Percentiles rank a stretch among this genome's conserved stretches.
Conservation (phyloP, 2,888 invertebrate genomes). For the Agonopterix alstromeriana region DNA sequence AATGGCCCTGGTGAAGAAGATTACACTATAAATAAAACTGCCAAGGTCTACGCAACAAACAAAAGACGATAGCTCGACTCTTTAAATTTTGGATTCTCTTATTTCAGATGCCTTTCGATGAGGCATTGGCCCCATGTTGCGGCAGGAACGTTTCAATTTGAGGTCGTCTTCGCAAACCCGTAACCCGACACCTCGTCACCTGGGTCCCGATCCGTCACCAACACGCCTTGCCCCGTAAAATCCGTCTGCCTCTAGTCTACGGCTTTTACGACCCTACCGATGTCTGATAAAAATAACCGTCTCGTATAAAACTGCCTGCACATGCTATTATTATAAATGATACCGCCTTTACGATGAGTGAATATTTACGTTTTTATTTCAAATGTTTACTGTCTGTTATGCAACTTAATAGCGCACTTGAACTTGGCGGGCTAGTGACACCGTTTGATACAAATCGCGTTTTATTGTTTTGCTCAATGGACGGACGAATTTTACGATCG, state of each 20-base stretch:
- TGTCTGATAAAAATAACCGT: slow-evolving; percentile 68
- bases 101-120: too few species aligned
- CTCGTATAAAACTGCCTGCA: slow-evolving; percentile 40
- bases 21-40: not conserved
- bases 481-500: slow-evolving; percentile 67
- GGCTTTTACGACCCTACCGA: slow-evolving; percentile 61
- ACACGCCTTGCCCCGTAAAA: slow-evolving; percentile 45
- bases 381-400: slow-evolving; percentile 66
- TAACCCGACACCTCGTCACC: slow-evolving; percentile 48
- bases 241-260: slow-evolving; percentile 70
- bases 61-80: too few species aligned
- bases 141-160: slow-evolving; percentile 26
- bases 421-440: slow-evolving; percentile 73
- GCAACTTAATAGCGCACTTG: slow-evolving; percentile 72
- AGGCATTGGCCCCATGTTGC: slow-evolving; percentile 6
- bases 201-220: slow-evolving; percentile 40
- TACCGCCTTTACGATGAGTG: slow-evolving; percentile 38
- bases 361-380: slow-evolving; percentile 65
- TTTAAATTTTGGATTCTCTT: too few species aligned
- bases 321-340: slow-evolving; percentile 45
- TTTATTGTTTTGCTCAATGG: slow-evolving; percentile 73
- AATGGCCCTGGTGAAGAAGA: too few species aligned
- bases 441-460: slow-evolving; percentile 69
- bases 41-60: slow-evolving; percentile 4
- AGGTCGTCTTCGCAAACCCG: slow-evolving; percentile 17